Evolutionary conservation across 2,113 vertebrate species (phyloP).

Genomic region (Pogona vitticeps): DNA sequence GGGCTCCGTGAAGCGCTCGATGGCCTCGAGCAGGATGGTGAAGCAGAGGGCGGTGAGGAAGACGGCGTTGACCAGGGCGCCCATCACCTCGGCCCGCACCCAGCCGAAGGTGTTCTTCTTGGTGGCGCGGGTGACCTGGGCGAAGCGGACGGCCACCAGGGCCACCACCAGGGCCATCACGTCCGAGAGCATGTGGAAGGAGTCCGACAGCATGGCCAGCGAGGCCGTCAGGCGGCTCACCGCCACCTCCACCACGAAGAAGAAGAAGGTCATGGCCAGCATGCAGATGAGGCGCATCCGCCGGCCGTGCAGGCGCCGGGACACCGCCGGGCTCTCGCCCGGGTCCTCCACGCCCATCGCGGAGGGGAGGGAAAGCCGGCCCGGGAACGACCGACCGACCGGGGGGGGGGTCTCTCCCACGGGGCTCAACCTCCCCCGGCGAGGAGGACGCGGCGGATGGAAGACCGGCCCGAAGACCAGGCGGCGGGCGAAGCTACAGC

Average conservation of each 20-base stretch:
- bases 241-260: slow-evolving; percentile 96
- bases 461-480: neutral
- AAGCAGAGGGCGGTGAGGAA: slow-evolving; percentile 97
- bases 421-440: too few species aligned
- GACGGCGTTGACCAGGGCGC: slow-evolving; percentile 95
- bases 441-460: too few species aligned
- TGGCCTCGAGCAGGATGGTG: slow-evolving; percentile 94
- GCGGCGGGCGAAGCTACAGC: neutral
- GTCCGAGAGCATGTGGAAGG: slow-evolving; percentile 98
- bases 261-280: slow-evolving; percentile 91
- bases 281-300: slow-evolving; percentile 92
- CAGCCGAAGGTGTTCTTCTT: slow-evolving; percentile 97
- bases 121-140: slow-evolving; percentile 91
- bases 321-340: slow-evolving; percentile 33
- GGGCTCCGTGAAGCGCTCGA: slow-evolving; percentile 93
- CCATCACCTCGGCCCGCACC: slow-evolving; percentile 99
- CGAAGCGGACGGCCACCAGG: slow-evolving; percentile 94
- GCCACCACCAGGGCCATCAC: slow-evolving; percentile 95
- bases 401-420: too few species aligned
- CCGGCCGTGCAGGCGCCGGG: slow-evolving; percentile 73
- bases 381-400: too few species aligned
- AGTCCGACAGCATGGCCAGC: slow-evolving; percentile 97
- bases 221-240: slow-evolving; percentile 92
- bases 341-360: slow-evolving; percentile 10
- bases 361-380: neutral